Evolutionary conservation across 2,888 invertebrate genomes (phyloP), one percentile per base, ranked within the genome.

Genomic region (Cataglyphis cursor): DNA sequence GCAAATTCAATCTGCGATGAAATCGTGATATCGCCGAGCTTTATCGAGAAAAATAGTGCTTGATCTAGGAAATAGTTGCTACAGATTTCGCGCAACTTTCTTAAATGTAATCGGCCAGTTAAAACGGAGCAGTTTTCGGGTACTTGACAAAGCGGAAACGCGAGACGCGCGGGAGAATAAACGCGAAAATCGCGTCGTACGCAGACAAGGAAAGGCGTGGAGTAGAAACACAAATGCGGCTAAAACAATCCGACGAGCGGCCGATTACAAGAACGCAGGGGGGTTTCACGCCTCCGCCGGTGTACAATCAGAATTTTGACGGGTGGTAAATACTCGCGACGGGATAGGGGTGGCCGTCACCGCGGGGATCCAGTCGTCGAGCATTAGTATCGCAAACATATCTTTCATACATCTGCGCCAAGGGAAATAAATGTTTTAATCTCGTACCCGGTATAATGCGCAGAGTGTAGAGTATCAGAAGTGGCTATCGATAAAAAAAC

Each of bases 241-340:
- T 66, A 65, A 89, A 89, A 89, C 86, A 81, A 89, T 89, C 83
- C 81, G 61, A 28, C 70, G 65, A 12, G 44, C 70, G 78, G 78
- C 87, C 87, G 81, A 89, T 87, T 89, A 85, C 83, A 80, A 57
- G 74, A 80, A 44, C 80, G 2, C n/a, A 62, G 74, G 70, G 72
- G 83, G 65, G 31, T 51, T n/a, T 51, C 51, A 65, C 75, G 88
- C 28, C 18, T 35, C 80, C 82, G 44, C 85, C 70, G 66, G 75
- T 66, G 76, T 61, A 66, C 85, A 51, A 76, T 59, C 51, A 59
- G 65, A 75, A 70, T 70, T 61, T 28, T 51, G 51, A 57, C 51
- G n/a, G 10, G 24, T n/a, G 18, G 64, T 70, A 66, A 61, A 48
- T 66, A 61, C 18, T 12, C 21, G 38, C 48, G 78, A 82, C 59